A percentile compares a stretch with the other conserved stretches of the same genome.
These are phyloP conservation scores for Dromas ardeola DNA, from an alignment of 2,113 vertebrate species.

Conservation along the genomic window DNA sequence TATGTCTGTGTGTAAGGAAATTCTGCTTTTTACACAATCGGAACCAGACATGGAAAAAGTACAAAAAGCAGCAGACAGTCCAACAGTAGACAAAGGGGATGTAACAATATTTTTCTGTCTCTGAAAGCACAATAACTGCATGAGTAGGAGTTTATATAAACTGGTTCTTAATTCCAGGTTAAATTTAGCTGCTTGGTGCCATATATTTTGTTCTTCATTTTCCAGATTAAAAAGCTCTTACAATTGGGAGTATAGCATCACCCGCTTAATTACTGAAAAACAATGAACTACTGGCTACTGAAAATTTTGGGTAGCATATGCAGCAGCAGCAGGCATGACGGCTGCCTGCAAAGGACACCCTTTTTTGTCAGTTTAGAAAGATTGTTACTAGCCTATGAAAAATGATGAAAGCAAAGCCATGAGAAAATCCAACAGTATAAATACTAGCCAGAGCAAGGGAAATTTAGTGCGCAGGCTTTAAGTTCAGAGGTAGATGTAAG, in stretches of 20 bases:
- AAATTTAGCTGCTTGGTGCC: not conserved
- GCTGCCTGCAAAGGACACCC: not conserved
- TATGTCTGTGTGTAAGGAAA: not conserved
- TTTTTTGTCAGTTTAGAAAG: not conserved
- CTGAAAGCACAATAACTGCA: not conserved
- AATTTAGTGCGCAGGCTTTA: not conserved
- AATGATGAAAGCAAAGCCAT: not conserved
- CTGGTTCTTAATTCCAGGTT: not conserved
- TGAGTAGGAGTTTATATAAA: not conserved
- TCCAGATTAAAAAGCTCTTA: not conserved
- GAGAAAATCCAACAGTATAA: not conserved
- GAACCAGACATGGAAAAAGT: not conserved
- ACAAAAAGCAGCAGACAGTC: not conserved
- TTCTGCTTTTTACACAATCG: not conserved
- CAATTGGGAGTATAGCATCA: not conserved
- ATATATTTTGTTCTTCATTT: not conserved
- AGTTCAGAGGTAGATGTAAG: not conserved
- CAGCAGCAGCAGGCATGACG: not conserved
- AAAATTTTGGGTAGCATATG: not conserved
- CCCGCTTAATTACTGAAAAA: not conserved
- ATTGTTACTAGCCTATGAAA: not conserved
- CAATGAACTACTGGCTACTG: not conserved
- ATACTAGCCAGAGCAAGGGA: not conserved
- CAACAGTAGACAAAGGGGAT: not conserved
- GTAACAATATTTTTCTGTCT: not conserved